Evolutionary conservation across 2,797 vertebrate species (phyloP).

Genomic region (Denticeps clupeoides): DNA sequence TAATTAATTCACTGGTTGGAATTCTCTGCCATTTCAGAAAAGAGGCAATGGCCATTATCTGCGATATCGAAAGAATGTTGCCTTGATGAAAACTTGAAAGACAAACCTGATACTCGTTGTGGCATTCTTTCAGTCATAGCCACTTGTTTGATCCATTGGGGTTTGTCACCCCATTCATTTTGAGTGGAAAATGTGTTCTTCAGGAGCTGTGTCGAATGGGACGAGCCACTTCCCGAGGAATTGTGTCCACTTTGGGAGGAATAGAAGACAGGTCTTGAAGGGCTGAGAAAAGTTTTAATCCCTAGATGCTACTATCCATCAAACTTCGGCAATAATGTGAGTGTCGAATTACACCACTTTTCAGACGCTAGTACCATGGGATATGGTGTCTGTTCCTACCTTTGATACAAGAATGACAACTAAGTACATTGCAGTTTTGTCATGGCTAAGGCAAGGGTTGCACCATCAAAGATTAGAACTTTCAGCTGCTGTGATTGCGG

Average conservation of each 20-base stretch:
- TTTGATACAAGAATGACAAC: not conserved
- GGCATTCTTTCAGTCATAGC: constrained; percentile 4
- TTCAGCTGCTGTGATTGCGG: constrained; percentile 4
- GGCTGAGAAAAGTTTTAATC: constrained; percentile 3
- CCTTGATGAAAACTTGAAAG: not conserved
- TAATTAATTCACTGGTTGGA: constrained; percentile 8
- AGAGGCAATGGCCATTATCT: not conserved
- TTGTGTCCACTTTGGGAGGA: constrained; percentile 6
- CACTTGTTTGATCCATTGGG: constrained; percentile 9
- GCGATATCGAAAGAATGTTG: constrained; percentile 7
- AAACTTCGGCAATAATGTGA: not conserved
- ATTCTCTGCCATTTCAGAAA: constrained; percentile 9
- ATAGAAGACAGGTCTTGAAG: constrained; percentile 1
- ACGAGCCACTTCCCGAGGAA: constrained; percentile 1
- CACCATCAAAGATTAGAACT: constrained; percentile 9
- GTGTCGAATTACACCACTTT: constrained; percentile 10
- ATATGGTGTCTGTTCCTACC: constrained; percentile 5
- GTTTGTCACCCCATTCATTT: constrained; percentile 3
- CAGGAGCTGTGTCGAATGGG: constrained; percentile 13
- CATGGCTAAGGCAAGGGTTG: constrained; percentile 1
- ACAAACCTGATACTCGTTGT: constrained; percentile 8
- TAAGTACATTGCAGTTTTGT: constrained; percentile 1
- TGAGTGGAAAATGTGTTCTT: constrained; percentile 1
- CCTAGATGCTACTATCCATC: not conserved
- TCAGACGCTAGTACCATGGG: not conserved